phyloP scores from a whole-genome alignment of 2,797 vertebrate species.

The Ciconia nigra region DNA sequence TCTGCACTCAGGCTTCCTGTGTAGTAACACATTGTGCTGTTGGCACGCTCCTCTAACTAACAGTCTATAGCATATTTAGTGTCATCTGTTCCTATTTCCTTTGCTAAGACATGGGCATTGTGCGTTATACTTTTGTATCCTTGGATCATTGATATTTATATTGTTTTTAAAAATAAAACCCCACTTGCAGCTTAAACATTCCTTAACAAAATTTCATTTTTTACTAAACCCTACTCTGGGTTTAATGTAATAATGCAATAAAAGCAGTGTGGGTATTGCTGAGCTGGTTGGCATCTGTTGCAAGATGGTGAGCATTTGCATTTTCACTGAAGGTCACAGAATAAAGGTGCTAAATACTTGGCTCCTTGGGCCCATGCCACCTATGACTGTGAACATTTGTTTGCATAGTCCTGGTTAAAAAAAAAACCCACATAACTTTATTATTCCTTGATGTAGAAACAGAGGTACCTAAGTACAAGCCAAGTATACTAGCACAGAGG shows the following conservation, averaged over 20 bases:
- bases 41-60: neutral
- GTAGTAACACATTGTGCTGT: slow-evolving; percentile 5
- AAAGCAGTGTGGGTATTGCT: neutral
- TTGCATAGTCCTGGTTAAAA: neutral
- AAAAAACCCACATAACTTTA: neutral
- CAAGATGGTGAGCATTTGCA: neutral
- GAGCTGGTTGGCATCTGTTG: neutral
- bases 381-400: neutral
- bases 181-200: neutral
- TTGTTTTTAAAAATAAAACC: slow-evolving; percentile 5
- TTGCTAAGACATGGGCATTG: neutral
- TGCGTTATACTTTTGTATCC: slow-evolving; percentile 23
- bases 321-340: neutral
- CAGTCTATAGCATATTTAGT: slow-evolving; percentile 51
- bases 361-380: neutral
- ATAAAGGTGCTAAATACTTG: neutral
- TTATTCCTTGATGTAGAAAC: neutral
- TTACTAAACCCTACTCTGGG: neutral
- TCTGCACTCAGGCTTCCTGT: slow-evolving; percentile 1
- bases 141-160: neutral
- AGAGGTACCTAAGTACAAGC: neutral
- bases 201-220: neutral
- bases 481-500: neutral
- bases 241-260: neutral
- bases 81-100: slow-evolving; percentile 53